Evolutionary conservation across 2,113 vertebrate genomes (phyloP).

Genomic region (Rhinogobius similis): DNA sequence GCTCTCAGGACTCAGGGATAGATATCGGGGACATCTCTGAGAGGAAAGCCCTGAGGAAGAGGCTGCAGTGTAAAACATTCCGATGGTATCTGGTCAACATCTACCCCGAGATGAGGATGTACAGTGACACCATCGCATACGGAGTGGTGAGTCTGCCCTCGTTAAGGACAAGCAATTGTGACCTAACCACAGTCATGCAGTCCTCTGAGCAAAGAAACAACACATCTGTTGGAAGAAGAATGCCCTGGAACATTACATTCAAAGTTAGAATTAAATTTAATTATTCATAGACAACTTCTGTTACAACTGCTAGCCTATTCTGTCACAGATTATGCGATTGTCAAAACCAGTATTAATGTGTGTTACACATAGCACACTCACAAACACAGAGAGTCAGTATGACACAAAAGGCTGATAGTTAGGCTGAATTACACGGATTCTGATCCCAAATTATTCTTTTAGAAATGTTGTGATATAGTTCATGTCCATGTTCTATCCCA

Average conservation of each 20-base stretch:
- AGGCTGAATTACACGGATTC: no score
- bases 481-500: background rate
- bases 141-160: conserved; percentile 85
- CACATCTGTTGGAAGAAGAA: background rate
- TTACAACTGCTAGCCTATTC: no score
- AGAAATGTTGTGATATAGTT: no score
- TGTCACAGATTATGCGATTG: no score
- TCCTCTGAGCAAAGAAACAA: conserved; percentile 14
- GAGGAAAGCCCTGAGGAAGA: conserved; percentile 92
- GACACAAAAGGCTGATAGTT: background rate
- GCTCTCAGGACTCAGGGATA: conserved; percentile 89
- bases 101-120: conserved; percentile 98
- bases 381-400: background rate
- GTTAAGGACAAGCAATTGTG: background rate
- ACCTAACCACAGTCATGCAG: conserved; percentile 26
- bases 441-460: no score
- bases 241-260: background rate
- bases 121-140: conserved; percentile 91
- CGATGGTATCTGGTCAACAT: conserved; percentile 97
- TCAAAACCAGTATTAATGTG: no score
- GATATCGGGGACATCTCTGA: conserved; percentile 94
- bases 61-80: conserved; percentile 96
- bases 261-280: no score
- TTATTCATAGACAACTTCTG: no score
- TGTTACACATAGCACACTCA: no score